A percentile compares a stretch with the other conserved stretches of the same genome.
phyloP scores from a whole-genome alignment of 2,888 invertebrate species.

The Ichneumoninae sp. region DNA sequence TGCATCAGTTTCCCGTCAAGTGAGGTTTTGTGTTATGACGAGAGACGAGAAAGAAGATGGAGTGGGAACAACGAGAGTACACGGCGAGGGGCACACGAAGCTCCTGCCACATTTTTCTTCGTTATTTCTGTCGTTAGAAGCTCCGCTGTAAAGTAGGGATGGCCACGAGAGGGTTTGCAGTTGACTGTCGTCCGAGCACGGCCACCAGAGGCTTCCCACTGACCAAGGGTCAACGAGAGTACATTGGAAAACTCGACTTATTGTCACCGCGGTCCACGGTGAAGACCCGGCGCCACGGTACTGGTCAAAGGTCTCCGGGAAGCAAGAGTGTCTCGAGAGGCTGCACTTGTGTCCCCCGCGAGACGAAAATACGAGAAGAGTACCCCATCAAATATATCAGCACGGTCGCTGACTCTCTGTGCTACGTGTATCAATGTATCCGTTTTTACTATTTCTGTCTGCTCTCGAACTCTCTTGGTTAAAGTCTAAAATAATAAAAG shows the following conservation, averaged over 20 bases:
- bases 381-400: constrained; percentile 58
- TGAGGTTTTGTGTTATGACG: constrained; percentile 40
- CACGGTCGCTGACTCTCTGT: constrained; percentile 12
- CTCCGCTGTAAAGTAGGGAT: constrained; percentile 50
- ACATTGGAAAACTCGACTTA: constrained; percentile 65
- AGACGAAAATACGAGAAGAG: constrained; percentile 53
- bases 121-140: constrained; percentile 56
- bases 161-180: constrained; percentile 52
- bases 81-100: background rate
- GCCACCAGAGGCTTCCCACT: constrained; percentile 25
- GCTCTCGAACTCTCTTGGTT: background rate
- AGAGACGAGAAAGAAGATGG: background rate
- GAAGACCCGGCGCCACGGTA: constrained; percentile 42
- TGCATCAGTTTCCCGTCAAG: constrained; percentile 37
- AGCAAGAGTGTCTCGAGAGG: constrained; percentile 65
- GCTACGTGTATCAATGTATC: constrained; percentile 6
- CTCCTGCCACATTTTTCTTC: constrained; percentile 53
- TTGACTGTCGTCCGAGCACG: constrained; percentile 15
- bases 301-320: constrained; percentile 60
- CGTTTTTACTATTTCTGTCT: constrained; percentile 43
- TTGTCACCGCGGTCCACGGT: constrained; percentile 48
- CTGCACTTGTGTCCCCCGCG: constrained; percentile 48
- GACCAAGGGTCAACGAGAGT: constrained; percentile 56
- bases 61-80: constrained; percentile 1
- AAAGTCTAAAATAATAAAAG: background rate